Evolutionary conservation across 2,888 invertebrate species (phyloP).

Genomic region (Oxytorus armatus): DNA sequence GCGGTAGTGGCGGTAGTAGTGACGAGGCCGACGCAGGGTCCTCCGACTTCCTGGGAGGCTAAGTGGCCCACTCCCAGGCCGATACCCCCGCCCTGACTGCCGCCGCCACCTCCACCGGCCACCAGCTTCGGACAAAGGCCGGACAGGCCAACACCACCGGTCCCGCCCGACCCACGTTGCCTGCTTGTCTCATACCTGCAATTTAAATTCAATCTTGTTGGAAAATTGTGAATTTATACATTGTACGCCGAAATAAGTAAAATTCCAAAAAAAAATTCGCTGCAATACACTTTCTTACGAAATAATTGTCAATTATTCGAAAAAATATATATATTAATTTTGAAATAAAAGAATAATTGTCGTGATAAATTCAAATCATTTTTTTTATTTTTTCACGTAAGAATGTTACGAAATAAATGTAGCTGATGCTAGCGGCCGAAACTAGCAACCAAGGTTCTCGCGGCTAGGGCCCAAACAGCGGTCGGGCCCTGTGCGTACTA

Average conservation of each 20-base stretch:
- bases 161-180: conserved; percentile 82
- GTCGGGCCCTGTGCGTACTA: no score
- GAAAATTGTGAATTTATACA: neutral
- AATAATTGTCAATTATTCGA: no score
- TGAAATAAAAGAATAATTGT: no score
- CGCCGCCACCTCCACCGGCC: conserved; percentile 79
- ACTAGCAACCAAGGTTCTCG: no score
- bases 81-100: conserved; percentile 80
- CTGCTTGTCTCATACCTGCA: conserved; percentile 84
- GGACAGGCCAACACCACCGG: conserved; percentile 80
- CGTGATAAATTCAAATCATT: no score
- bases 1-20: conserved; percentile 29
- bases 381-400: no score
- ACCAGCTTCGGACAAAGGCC: conserved; percentile 83
- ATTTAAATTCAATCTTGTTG: conserved; percentile 43
- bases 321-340: no score
- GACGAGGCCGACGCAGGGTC: conserved; percentile 76
- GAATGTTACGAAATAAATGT: no score
- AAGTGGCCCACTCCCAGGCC: conserved; percentile 82
- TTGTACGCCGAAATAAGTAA: neutral
- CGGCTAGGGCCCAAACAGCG: no score
- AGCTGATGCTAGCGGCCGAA: no score
- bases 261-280: neutral
- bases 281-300: neutral
- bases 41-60: conserved; percentile 81